A percentile compares a stretch with the other conserved stretches of the same genome.
phyloP scores from a whole-genome alignment of 2,888 invertebrate genomes.

The Eledone cirrhosa region DNA sequence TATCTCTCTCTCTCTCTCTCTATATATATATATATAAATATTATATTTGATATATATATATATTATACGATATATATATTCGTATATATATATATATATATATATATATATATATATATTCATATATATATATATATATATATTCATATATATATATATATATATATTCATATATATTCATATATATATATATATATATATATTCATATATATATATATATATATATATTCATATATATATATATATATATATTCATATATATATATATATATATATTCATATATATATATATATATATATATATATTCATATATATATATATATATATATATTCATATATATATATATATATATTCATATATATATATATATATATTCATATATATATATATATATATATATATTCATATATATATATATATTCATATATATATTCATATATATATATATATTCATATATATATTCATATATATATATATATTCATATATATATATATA shows the following conservation, averaged over 20 bases:
- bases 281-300: constrained; percentile 10
- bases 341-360: neutral
- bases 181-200: constrained; percentile 18
- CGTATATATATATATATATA: neutral
- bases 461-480: neutral
- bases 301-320: neutral
- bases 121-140: constrained; percentile 9
- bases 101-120: constrained; percentile 7
- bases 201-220: constrained; percentile 13
- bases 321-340: neutral
- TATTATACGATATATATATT: neutral
- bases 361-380: neutral
- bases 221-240: constrained; percentile 5
- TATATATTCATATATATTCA: constrained; percentile 5
- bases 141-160: constrained; percentile 12
- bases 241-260: constrained; percentile 1
- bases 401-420: neutral
- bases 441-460: neutral
- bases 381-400: constrained; percentile 18
- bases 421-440: neutral
- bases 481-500: neutral
- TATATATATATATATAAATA: constrained; percentile 4
- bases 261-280: neutral
- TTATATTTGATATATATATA: neutral
- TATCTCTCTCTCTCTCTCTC: neutral